These are phyloP conservation scores for Tanytarsus gracilentus DNA, from an alignment of 2,888 invertebrate species.

Conservation along the genomic window DNA sequence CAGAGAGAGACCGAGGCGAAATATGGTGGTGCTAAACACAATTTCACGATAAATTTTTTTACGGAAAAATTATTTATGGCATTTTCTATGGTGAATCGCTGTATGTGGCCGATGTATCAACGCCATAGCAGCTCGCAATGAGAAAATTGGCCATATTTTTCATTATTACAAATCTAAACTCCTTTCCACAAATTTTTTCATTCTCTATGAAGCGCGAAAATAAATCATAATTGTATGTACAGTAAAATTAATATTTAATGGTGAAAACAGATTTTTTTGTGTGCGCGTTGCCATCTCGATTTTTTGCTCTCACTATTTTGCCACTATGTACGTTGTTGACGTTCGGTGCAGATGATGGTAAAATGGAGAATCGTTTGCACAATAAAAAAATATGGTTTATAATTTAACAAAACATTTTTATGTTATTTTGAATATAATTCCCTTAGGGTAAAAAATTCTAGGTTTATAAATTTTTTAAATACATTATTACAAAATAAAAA, in stretches of 20 bases:
- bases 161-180: constrained; percentile 5
- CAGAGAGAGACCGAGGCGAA: too few relatives aligned
- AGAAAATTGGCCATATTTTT: constrained; percentile 1
- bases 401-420: too few relatives aligned
- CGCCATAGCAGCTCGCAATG: background rate
- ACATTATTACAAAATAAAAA: too few relatives aligned
- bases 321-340: background rate
- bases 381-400: too few relatives aligned
- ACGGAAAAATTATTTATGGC: constrained; percentile 11
- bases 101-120: constrained; percentile 3
- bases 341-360: too few relatives aligned
- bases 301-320: background rate
- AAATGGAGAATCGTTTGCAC: too few relatives aligned
- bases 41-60: background rate
- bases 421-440: too few relatives aligned
- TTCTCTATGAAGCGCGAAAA: background rate
- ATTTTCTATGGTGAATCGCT: background rate
- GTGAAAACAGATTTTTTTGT: constrained; percentile 21
- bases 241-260: constrained; percentile 23
- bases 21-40: background rate
- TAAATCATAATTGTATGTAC: constrained; percentile 18
- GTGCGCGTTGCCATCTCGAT: background rate
- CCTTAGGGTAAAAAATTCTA: too few relatives aligned
- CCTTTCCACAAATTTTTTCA: background rate
- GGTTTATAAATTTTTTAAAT: too few relatives aligned